phyloP scores from a whole-genome alignment of 2,797 vertebrate genomes.

The Chaenodraco wilsoni region DNA sequence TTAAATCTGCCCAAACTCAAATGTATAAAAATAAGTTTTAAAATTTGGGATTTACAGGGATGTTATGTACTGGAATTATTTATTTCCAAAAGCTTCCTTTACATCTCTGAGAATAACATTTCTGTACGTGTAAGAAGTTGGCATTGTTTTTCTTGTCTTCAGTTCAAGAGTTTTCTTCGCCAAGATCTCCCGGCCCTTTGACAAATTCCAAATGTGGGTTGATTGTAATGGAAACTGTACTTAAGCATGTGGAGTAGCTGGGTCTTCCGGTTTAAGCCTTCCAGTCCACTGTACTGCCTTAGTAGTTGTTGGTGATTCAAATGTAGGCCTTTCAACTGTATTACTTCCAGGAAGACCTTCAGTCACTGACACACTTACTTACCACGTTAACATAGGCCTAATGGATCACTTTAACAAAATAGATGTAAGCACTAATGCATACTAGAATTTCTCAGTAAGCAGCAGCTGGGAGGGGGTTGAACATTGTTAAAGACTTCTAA shows the following conservation, averaged over 20 bases:
- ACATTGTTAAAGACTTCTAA: constrained; percentile 42
- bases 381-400: constrained; percentile 26
- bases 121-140: neutral
- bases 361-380: constrained; percentile 7
- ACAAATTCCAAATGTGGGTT: neutral
- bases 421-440: constrained; percentile 28
- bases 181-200: neutral
- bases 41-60: neutral
- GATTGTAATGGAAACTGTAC: constrained; percentile 1
- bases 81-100: neutral
- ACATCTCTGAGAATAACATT: neutral
- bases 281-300: neutral
- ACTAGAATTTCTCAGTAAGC: constrained; percentile 19
- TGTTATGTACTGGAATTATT: neutral
- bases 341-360: neutral
- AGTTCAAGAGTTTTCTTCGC: neutral
- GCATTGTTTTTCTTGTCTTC: neutral
- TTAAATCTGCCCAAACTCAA: neutral
- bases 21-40: neutral
- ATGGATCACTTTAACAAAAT: constrained; percentile 24
- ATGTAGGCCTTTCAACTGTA: neutral
- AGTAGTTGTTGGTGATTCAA: neutral
- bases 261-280: neutral
- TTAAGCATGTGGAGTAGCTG: neutral
- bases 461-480: neutral